Evolutionary conservation across 2,888 invertebrate species (phyloP).

Genomic region (Mystacides longicornis): DNA sequence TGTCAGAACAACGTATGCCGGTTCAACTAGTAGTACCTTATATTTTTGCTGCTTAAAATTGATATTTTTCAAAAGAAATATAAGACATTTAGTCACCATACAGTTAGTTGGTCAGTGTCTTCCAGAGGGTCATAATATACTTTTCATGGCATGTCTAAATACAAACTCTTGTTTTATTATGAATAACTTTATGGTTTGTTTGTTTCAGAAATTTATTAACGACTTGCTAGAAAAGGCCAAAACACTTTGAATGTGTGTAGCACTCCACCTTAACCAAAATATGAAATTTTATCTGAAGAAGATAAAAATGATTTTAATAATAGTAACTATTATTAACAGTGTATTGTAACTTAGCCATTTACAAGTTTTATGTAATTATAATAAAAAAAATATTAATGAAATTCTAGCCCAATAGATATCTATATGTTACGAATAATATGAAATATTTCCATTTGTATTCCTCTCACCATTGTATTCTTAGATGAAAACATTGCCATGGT

Average conservation of each 20-base stretch:
- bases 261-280: constrained; percentile 23
- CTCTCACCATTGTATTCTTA: background rate
- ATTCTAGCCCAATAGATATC: background rate
- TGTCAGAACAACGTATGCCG: no score
- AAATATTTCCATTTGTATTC: background rate
- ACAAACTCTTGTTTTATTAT: constrained; percentile 7
- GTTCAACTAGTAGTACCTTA: no score
- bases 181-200: constrained; percentile 26
- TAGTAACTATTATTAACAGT: no score
- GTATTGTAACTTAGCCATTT: background rate
- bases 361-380: background rate
- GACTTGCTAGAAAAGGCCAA: constrained; percentile 84
- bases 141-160: no score
- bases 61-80: no score
- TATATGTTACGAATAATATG: background rate
- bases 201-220: constrained; percentile 80
- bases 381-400: background rate
- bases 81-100: no score
- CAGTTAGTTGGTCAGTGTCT: no score
- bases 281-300: constrained; percentile 20
- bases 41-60: no score
- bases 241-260: constrained; percentile 58
- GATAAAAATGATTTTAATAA: background rate
- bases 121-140: no score
- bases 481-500: background rate